Conservation (phyloP, 1,140 invertebrate species). For the Mya arenaria region DNA sequence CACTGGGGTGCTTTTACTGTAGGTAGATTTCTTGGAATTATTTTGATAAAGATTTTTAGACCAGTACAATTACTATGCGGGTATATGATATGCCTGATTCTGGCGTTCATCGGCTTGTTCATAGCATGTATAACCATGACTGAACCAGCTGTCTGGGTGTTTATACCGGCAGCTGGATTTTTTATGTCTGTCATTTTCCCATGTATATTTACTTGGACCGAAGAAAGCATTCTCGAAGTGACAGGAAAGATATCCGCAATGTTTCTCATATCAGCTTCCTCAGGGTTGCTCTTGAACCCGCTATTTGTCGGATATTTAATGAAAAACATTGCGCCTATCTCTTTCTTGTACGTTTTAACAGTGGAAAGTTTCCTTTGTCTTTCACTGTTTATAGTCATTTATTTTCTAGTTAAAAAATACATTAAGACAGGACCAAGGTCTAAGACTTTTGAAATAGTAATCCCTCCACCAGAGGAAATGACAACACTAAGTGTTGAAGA, state of each 20-base stretch:
- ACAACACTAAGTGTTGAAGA: neutral
- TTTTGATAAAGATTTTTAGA: slow-evolving; percentile 51
- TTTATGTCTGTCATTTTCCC: slow-evolving; percentile 65
- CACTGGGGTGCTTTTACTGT: slow-evolving; percentile 61
- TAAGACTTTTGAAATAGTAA: neutral
- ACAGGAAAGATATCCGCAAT: slow-evolving; percentile 59
- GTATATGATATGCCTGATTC: slow-evolving; percentile 31
- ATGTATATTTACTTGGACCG: slow-evolving; percentile 63
- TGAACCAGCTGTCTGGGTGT: slow-evolving; percentile 10
- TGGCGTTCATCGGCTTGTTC: slow-evolving; percentile 36
- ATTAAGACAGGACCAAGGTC: neutral
- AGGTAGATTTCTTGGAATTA: slow-evolving; percentile 59
- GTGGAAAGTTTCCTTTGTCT: slow-evolving; percentile 50
- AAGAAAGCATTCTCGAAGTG: slow-evolving; percentile 63
- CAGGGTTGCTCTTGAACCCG: slow-evolving; percentile 62
- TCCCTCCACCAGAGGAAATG: neutral
- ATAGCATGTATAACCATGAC: slow-evolving; percentile 7
- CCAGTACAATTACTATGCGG: slow-evolving; percentile 47
- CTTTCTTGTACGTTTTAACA: slow-evolving; percentile 64
- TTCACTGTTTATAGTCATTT: slow-evolving; percentile 40
- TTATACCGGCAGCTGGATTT: slow-evolving; percentile 37
- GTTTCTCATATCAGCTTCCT: slow-evolving; percentile 63
- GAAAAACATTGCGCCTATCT: slow-evolving; percentile 61
- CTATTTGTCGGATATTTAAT: slow-evolving; percentile 64
- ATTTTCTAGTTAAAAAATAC: slow-evolving; percentile 26